These are phyloP conservation scores for Uria lomvia DNA, from an alignment of 2,113 vertebrate genomes.

Conservation along the genomic window DNA sequence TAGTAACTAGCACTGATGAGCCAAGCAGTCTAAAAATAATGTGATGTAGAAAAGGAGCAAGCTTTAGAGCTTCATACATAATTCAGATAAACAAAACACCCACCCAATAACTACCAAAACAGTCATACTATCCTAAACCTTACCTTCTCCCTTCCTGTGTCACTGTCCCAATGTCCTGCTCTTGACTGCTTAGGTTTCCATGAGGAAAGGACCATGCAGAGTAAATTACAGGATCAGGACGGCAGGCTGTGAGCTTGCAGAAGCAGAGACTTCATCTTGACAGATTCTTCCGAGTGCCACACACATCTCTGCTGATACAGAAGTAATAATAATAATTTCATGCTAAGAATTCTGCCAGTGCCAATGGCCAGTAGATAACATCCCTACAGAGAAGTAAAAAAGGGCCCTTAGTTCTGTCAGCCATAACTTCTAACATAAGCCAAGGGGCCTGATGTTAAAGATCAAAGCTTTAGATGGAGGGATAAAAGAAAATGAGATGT, in stretches of 20 bases:
- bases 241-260: not conserved
- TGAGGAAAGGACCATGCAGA: conserved; percentile 29
- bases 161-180: conserved; percentile 19
- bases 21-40: not conserved
- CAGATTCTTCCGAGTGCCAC: conserved; percentile 45
- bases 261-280: conserved; percentile 34
- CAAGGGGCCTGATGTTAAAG: not conserved
- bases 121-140: conserved; percentile 21
- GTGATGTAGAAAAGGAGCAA: not conserved
- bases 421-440: not conserved
- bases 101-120: not conserved
- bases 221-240: conserved; percentile 19
- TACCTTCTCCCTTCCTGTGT: conserved; percentile 34
- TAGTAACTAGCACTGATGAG: not conserved
- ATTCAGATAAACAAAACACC: not conserved
- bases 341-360: conserved; percentile 43
- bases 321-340: conserved; percentile 58
- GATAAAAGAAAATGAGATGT: not conserved
- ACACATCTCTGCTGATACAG: conserved; percentile 50
- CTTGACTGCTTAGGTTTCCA: conserved; percentile 37
- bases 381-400: not conserved
- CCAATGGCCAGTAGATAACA: not conserved
- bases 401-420: not conserved
- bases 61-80: not conserved
- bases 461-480: not conserved